Conservation (phyloP, 1,140 invertebrate species). For the Aradophagus sp. region DNA sequence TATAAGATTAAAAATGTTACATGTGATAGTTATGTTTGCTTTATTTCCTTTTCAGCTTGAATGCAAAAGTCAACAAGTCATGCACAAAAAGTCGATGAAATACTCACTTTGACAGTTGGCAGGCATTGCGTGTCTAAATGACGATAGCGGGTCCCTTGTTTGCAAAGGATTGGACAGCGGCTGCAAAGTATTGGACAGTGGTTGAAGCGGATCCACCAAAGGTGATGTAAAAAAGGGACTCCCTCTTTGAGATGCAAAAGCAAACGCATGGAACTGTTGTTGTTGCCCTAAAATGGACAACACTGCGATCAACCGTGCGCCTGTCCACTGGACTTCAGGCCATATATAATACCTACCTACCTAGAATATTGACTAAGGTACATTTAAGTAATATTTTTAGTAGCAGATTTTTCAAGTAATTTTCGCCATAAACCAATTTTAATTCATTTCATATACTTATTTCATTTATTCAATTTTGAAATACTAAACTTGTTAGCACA, state of each 20-base stretch:
- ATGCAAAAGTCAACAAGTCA: too few relatives aligned
- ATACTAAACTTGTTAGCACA: too few relatives aligned
- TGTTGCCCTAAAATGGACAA: slow-evolving; percentile 92
- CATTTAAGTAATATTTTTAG: not conserved
- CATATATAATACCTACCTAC: slow-evolving; percentile 41
- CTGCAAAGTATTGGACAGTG: slow-evolving; percentile 71
- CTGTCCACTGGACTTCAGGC: slow-evolving; percentile 69
- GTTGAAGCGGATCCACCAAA: slow-evolving; percentile 77
- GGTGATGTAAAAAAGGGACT: slow-evolving; percentile 86
- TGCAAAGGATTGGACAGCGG: slow-evolving; percentile 72
- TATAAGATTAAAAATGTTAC: too few relatives aligned
- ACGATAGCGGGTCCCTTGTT: slow-evolving; percentile 82
- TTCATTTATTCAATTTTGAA: too few relatives aligned
- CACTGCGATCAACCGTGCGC: slow-evolving; percentile 80
- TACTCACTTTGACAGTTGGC: slow-evolving; percentile 89
- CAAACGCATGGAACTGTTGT: slow-evolving; percentile 91
- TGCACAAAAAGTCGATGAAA: too few relatives aligned
- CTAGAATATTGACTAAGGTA: slow-evolving; percentile 14
- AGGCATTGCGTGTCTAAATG: slow-evolving; percentile 89
- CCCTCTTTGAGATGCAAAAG: slow-evolving; percentile 85
- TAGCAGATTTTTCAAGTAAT: too few relatives aligned
- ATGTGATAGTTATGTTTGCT: too few relatives aligned
- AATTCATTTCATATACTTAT: too few relatives aligned
- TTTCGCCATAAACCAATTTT: too few relatives aligned
- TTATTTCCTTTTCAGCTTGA: too few relatives aligned